A percentile compares a stretch with the other conserved stretches of the same genome.
phyloP scores from a whole-genome alignment of 2,113 vertebrate genomes.

The Geococcyx californianus region DNA sequence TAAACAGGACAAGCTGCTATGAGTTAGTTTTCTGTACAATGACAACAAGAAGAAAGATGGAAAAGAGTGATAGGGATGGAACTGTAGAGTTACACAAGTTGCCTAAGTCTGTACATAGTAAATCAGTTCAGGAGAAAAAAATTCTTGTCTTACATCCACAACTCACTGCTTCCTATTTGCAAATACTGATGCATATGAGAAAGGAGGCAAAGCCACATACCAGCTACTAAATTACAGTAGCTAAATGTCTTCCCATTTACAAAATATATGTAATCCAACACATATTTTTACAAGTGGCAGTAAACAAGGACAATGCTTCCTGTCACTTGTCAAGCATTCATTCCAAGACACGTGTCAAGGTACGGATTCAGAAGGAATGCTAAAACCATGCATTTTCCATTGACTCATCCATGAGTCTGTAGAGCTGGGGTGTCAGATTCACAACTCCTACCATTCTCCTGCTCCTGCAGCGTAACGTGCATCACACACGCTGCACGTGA shows the following conservation, averaged over 20 bases:
- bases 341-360: background rate
- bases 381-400: background rate
- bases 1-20: background rate
- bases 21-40: background rate
- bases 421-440: too few relatives aligned
- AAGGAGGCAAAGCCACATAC: background rate
- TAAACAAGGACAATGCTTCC: background rate
- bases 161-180: background rate
- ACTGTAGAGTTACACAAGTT: background rate
- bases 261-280: background rate
- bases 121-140: background rate
- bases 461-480: too few relatives aligned
- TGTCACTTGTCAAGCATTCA: background rate
- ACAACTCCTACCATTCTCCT: too few relatives aligned
- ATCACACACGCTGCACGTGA: too few relatives aligned
- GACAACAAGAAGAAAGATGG: background rate
- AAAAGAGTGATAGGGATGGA: background rate
- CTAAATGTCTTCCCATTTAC: background rate
- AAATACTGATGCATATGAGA: background rate
- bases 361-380: background rate
- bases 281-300: background rate
- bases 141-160: background rate
- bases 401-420: background rate
- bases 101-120: background rate
- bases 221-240: background rate